A percentile compares a stretch with the other conserved stretches of the same genome.
Evolutionary conservation across 2,888 invertebrate species (phyloP).

Genomic region (Iselma pallidipennis): DNA sequence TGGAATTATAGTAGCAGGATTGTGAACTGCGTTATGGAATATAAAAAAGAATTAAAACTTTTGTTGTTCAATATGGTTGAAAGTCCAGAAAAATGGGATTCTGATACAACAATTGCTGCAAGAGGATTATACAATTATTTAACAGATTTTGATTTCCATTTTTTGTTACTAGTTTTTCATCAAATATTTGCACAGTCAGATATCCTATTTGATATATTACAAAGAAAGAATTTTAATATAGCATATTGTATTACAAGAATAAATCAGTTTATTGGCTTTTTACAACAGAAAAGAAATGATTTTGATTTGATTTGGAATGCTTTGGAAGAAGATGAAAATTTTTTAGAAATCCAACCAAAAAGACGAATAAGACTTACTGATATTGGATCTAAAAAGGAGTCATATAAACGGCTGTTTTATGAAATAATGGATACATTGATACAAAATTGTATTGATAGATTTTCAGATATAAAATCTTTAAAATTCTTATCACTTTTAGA

Average conservation of each 20-base stretch:
- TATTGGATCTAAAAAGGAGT: background rate
- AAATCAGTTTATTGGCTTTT: background rate
- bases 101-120: background rate
- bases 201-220: background rate
- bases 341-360: background rate
- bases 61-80: background rate
- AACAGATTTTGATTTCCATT: background rate
- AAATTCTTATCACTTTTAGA: constrained; percentile 19
- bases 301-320: background rate
- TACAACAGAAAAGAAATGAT: too few relatives aligned
- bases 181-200: background rate
- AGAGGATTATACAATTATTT: background rate
- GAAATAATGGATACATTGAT: background rate
- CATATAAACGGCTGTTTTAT: background rate
- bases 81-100: background rate
- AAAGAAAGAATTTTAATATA: background rate
- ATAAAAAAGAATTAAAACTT: background rate
- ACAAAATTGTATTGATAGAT: background rate
- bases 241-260: background rate
- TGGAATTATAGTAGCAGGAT: background rate
- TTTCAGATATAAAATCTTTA: constrained; percentile 10
- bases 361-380: background rate
- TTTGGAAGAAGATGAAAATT: background rate
- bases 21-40: background rate
- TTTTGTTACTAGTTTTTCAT: background rate